phyloP scores from a whole-genome alignment of 2,888 invertebrate genomes.

The Oligia latruncula region DNA sequence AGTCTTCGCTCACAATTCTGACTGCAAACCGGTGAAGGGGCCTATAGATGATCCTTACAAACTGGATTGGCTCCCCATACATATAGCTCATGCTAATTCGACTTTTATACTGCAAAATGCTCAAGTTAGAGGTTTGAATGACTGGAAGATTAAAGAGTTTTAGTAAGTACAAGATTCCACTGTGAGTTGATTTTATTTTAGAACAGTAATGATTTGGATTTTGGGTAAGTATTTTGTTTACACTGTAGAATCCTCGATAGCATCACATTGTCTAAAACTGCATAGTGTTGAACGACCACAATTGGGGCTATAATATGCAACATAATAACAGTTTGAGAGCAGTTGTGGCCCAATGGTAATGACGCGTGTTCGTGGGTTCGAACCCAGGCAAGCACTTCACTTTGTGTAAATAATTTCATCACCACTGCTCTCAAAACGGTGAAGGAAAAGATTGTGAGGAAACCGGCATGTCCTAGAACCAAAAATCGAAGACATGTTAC shows the following conservation, averaged over 20 bases:
- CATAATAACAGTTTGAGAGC: background rate
- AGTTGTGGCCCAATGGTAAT: no score
- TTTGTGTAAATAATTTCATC: no score
- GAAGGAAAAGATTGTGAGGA: no score
- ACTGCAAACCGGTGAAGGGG: constrained; percentile 30
- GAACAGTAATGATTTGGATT: background rate
- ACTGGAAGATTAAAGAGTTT: constrained; percentile 60
- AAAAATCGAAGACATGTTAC: no score
- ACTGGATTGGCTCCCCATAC: constrained; percentile 42
- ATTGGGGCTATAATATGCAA: background rate
- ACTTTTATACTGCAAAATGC: constrained; percentile 50
- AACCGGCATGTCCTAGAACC: no score
- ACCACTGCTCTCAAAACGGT: no score
- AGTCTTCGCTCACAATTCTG: constrained; percentile 37
- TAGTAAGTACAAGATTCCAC: constrained; percentile 51
- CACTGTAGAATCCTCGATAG: background rate
- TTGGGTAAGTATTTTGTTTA: background rate
- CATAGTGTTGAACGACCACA: background rate
- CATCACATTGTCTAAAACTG: background rate
- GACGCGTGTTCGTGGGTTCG: no score
- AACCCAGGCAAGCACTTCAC: no score
- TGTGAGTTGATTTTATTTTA: background rate
- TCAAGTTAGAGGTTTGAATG: constrained; percentile 59
- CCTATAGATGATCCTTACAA: constrained; percentile 40
- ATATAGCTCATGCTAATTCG: constrained; percentile 58